Base-by-base conservation (phyloP, 2,113 vertebrate species). In the Dromiciops gliroides region DNA sequence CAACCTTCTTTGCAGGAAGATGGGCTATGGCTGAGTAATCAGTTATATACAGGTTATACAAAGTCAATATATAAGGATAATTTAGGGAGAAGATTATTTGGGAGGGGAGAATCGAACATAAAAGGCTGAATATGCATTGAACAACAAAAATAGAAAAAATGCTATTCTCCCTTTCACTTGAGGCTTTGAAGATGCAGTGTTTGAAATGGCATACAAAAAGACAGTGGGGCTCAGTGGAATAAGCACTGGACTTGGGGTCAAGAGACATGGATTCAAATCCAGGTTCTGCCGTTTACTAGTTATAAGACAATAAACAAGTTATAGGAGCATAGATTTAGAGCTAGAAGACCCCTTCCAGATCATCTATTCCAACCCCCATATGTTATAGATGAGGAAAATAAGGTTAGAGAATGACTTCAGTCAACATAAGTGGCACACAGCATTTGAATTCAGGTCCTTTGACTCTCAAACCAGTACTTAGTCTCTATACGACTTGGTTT, bases 131-230 rank as follows among this genome's bases (percentile, higher is more conserved):
- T 44, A 44, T 44, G 67, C 16, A 83, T 23, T 83, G 19, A 8
- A 5, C 67, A 83, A 44, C n/a, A 22, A 19, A 83, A 83, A 44
- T 2, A 44, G n/a, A 44, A 37, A 1, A 91, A 50, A 26, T 91
- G 48, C 89, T 90, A 90, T 7, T 56, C 75, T 44, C 10, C 31
- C 90, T 91, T 93, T 94, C 48, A 92, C 24, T 50, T 48, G 60
- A 90, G 95, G 56, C 52, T 50, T 93, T 75, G 60, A 88, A 90
- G 89, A 52, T 48, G 14, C 53, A 92, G 83, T 90, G 95, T 94
- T 51, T 60, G 50, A 89, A 94, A 93, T 92, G 26, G 8, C 91
- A 51, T 88, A 2, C 89, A 83, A 44, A 19, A 83, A 83, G 31
- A 67, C 31, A 37, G 12, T 12, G 11, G 31, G 60, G 31, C 4